Evolutionary conservation across 2,888 invertebrate species (phyloP).

Genomic region (Euplagia quadripunctaria): DNA sequence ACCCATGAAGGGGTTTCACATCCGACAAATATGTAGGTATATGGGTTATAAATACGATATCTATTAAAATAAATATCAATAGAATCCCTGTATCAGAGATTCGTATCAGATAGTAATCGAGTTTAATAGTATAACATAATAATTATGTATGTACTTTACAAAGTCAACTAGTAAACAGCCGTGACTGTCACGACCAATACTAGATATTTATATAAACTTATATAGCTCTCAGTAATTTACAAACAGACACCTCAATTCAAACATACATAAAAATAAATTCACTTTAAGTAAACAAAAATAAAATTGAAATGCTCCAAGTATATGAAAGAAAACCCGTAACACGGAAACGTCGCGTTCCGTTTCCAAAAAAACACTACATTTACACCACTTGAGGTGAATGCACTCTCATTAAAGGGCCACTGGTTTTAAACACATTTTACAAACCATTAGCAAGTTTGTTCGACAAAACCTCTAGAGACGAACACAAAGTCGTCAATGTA

Average conservation of each 20-base stretch:
- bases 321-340: slow-evolving; percentile 64
- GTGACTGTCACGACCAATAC: too few species aligned
- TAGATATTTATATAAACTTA: not conserved
- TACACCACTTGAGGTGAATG: slow-evolving; percentile 77
- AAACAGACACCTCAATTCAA: slow-evolving; percentile 26
- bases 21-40: too few species aligned
- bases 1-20: too few species aligned
- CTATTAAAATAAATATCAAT: too few species aligned
- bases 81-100: too few species aligned
- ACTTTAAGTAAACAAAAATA: slow-evolving; percentile 49
- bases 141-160: not conserved
- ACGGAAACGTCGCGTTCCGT: slow-evolving; percentile 78
- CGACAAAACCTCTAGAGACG: not conserved
- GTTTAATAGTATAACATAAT: too few species aligned
- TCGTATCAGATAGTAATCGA: too few species aligned
- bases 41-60: too few species aligned
- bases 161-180: slow-evolving; percentile 13
- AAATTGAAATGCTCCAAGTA: slow-evolving; percentile 52
- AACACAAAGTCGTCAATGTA: slow-evolving; percentile 55
- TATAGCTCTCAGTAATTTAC: slow-evolving; percentile 19
- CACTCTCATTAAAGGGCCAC: slow-evolving; percentile 84
- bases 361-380: slow-evolving; percentile 78
- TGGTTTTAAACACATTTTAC: slow-evolving; percentile 65
- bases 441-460: slow-evolving; percentile 59
- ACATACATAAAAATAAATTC: slow-evolving; percentile 31